These are phyloP conservation scores for Lysandra bellargus DNA, from an alignment of 2,888 invertebrate species.

Conservation along the genomic window DNA sequence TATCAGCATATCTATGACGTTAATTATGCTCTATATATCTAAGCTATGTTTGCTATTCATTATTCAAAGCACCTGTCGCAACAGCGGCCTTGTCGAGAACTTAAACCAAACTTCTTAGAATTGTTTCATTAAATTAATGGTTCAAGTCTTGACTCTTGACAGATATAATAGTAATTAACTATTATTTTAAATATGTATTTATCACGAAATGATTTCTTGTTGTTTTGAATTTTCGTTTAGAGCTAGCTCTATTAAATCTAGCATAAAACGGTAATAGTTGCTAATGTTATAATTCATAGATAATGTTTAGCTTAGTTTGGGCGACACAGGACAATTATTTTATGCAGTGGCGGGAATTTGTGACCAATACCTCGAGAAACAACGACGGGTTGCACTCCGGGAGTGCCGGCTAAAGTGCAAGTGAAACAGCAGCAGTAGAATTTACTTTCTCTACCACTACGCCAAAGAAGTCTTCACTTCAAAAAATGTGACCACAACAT, in stretches of 20 bases:
- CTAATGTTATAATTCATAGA: no score
- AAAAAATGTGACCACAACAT: background rate
- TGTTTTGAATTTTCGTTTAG: background rate
- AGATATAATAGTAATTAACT: background rate
- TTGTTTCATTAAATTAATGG: background rate
- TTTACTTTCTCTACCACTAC: no score
- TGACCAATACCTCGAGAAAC: no score
- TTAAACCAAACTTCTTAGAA: background rate
- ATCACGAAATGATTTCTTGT: background rate
- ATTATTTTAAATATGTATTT: background rate
- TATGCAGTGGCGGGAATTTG: no score
- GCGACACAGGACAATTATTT: no score
- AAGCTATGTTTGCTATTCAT: slow-evolving; percentile 9
- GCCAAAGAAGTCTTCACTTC: no score
- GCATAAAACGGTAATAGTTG: no score
- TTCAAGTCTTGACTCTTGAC: background rate
- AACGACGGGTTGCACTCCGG: no score
- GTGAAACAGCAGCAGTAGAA: no score
- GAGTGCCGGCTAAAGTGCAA: no score
- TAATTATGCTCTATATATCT: slow-evolving; percentile 4
- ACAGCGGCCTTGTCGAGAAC: background rate
- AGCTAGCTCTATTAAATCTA: no score
- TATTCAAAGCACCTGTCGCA: slow-evolving; percentile 13
- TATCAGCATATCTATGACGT: slow-evolving; percentile 1
- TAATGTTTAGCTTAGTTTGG: no score